Evolutionary conservation across 2,797 vertebrate genomes (phyloP), one percentile per base, ranked within the genome.

Genomic region (Danionella dracula): DNA sequence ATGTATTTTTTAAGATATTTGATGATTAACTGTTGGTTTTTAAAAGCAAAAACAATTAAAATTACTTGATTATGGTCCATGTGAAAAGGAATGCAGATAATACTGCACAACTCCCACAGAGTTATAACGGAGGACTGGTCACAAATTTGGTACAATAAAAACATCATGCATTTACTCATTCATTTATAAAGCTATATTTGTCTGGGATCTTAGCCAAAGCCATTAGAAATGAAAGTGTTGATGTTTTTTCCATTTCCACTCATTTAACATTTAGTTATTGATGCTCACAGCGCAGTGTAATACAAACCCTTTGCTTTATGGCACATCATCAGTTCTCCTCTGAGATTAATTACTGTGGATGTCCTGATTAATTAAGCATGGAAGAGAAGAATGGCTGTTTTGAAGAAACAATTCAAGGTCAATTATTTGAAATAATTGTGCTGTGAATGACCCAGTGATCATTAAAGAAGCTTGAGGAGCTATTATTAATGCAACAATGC

Each of bases 401-500:
- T 56, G 54, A 35, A 42, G 37, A 42, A 58, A 70, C 37, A 70
- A 61, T 76, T 75, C 66, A 63, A 77, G 77, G 76, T 79, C 72
- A 77, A 51, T 81, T 75, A 80, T 50, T 67, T 75, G 76, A 83
- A 75, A 73, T 81, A 83, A 84, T 71, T 86, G 79, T 75, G 75
- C 79, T 78, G 75, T 72, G 78, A 73, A 67, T 78, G 77, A 76
- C 79, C 80, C 81, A 62, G 66, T 79, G 82, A 82, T 77, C 80
- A 32, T 76, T 79, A 58, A 35, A 62, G 38, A 48, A 34, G 27
- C 57, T 13, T 11, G 7, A 12, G 45, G 73, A 64, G 72, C 78
- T 70, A 81, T 84, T 84, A 74, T 80, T 79, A 76, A 74, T 76
- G 78, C 78, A 82, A 82, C 75, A 74, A 68, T 70, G 79, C 82